phyloP scores from a whole-genome alignment of 1,140 invertebrate species.

The Nasonia vitripennis region DNA sequence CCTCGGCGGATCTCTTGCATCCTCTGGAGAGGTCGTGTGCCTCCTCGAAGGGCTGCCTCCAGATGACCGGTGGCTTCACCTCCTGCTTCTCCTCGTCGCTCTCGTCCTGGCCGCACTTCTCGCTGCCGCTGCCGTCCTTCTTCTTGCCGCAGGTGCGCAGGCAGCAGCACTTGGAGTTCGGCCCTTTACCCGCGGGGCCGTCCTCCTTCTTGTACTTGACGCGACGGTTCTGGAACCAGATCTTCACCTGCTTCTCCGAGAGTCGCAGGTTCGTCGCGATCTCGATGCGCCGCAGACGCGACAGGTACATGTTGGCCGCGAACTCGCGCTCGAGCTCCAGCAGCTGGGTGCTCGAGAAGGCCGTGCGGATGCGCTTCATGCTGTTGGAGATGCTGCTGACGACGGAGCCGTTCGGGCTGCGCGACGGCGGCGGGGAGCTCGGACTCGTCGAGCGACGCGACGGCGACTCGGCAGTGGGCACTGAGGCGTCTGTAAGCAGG shows the following conservation, averaged over 20 bases:
- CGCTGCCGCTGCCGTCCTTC: conserved; percentile 66
- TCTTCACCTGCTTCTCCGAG: conserved; percentile 96
- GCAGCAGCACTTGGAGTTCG: conserved; percentile 76
- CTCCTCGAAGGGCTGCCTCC: conserved; percentile 31
- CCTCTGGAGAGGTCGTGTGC: conserved; percentile 21
- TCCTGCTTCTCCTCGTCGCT: conserved; percentile 28
- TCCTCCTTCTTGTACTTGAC: conserved; percentile 95
- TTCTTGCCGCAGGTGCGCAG: conserved; percentile 75
- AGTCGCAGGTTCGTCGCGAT: conserved; percentile 91
- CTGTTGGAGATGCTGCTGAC: conserved; percentile 75
- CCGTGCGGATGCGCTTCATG: conserved; percentile 90
- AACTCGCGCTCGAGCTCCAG: conserved; percentile 95
- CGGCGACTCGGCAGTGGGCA: not conserved
- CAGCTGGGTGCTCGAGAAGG: conserved; percentile 94
- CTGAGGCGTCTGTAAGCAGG: not conserved
- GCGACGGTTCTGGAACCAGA: conserved; percentile 94
- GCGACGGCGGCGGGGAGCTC: conserved; percentile 4
- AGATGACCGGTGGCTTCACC: conserved; percentile 32
- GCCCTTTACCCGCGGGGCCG: conserved; percentile 64
- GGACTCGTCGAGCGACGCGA: not conserved
- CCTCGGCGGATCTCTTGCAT: conserved; percentile 56
- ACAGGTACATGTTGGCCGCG: conserved; percentile 92
- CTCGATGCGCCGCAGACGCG: conserved; percentile 91
- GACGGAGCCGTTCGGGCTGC: conserved; percentile 60
- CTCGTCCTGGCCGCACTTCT: conserved; percentile 47